Conservation (phyloP, 2,797 vertebrate species). For the Corythornis leucogaster region DNA sequence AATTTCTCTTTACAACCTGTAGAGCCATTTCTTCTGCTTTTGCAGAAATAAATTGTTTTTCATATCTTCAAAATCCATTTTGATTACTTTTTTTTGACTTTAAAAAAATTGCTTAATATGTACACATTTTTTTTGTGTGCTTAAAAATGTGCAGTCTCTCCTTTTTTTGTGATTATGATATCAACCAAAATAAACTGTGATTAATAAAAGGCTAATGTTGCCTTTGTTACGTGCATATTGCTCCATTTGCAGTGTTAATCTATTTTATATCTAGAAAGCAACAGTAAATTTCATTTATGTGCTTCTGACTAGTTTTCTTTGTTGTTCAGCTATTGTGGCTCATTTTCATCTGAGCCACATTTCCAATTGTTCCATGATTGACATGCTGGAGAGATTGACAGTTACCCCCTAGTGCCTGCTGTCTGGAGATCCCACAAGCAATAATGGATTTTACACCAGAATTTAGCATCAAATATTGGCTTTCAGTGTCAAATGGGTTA, state of each 20-base stretch:
- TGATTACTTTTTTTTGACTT: fast-evolving
- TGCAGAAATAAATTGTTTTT: slow-evolving; percentile 3
- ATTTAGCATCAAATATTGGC: slow-evolving; percentile 75
- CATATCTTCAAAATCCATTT: not conserved
- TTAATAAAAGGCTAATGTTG: not conserved
- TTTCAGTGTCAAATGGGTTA: slow-evolving; percentile 75
- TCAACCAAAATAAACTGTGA: not conserved
- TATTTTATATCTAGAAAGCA: slow-evolving; percentile 30
- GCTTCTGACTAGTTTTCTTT: slow-evolving; percentile 67
- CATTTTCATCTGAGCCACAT: slow-evolving; percentile 69
- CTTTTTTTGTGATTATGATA: not conserved
- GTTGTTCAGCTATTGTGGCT: slow-evolving; percentile 69
- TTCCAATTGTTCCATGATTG: slow-evolving; percentile 73
- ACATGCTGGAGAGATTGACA: slow-evolving; percentile 69
- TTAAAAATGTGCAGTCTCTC: not conserved
- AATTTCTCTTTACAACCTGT: slow-evolving; percentile 37
- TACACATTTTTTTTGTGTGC: not conserved
- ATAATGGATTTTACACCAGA: slow-evolving; percentile 74
- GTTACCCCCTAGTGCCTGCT: slow-evolving; percentile 72
- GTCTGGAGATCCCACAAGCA: slow-evolving; percentile 73
- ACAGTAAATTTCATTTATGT: slow-evolving; percentile 31
- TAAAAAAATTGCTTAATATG: not conserved
- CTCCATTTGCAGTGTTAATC: slow-evolving; percentile 14
- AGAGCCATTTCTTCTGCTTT: not conserved
- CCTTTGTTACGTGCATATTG: slow-evolving; percentile 4